A percentile compares a stretch with the other conserved stretches of the same genome.
Evolutionary conservation across 2,113 vertebrate species (phyloP).

Genomic region (Peucedramus taeniatus): DNA sequence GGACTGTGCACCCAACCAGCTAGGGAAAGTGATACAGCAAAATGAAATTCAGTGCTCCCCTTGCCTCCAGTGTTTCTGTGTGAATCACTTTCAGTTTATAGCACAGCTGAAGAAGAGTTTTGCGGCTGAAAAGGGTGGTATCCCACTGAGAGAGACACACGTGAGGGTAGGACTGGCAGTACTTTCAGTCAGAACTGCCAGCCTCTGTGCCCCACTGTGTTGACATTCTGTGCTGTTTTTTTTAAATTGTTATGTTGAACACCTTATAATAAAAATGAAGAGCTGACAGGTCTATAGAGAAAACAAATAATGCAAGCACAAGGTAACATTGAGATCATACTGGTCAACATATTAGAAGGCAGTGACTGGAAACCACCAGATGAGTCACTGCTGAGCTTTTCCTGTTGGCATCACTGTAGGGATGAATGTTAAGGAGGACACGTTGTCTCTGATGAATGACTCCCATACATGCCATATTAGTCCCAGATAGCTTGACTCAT

Average conservation of each 20-base stretch:
- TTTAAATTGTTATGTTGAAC: neutral
- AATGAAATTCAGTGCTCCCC: neutral
- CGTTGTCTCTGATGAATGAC: neutral
- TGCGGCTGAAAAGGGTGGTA: neutral
- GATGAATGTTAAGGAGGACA: neutral
- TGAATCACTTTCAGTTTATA: neutral
- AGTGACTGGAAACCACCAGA: conserved; percentile 4
- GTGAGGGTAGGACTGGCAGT: neutral
- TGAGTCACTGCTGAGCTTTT: conserved; percentile 28
- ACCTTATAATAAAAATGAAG: neutral
- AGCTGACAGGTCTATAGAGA: neutral
- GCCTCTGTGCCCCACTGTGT: neutral
- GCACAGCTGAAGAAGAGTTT: neutral
- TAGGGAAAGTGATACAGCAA: neutral
- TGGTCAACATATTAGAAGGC: neutral
- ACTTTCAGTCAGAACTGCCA: neutral
- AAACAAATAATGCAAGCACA: conserved; percentile 2
- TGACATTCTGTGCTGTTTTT: neutral
- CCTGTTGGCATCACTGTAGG: neutral
- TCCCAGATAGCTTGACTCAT: neutral
- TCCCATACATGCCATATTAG: neutral
- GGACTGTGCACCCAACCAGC: neutral
- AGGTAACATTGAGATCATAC: conserved; percentile 21
- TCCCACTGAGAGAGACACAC: neutral
- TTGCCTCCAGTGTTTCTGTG: neutral